These are phyloP conservation scores for Nycteola revayana DNA, from an alignment of 2,888 invertebrate species.

Conservation along the genomic window DNA sequence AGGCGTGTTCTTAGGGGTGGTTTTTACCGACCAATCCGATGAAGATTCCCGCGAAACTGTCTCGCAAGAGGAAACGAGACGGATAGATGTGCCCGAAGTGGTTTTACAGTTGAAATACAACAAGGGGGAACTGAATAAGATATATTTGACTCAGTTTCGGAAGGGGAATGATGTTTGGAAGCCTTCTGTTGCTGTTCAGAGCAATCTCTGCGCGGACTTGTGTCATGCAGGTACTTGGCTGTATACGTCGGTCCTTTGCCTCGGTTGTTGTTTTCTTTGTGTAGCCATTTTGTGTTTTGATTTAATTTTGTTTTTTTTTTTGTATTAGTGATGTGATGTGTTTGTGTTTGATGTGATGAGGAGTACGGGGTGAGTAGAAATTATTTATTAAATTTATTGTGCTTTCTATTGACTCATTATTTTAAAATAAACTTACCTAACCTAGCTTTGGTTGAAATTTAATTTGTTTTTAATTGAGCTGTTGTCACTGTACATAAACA, in stretches of 20 bases:
- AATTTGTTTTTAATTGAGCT: too few relatives aligned
- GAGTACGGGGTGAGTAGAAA: too few relatives aligned
- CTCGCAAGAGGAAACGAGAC: constrained; percentile 49
- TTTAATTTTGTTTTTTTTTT: constrained; percentile 21
- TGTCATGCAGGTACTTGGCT: constrained; percentile 69
- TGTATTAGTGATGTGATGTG: constrained; percentile 17
- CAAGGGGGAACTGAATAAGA: constrained; percentile 70
- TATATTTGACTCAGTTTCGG: constrained; percentile 73
- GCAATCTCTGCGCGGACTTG: constrained; percentile 68
- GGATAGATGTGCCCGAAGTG: constrained; percentile 60
- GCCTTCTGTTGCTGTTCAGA: constrained; percentile 61
- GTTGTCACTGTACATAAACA: too few relatives aligned
- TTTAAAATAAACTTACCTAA: too few relatives aligned
- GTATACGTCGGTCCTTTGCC: constrained; percentile 29
- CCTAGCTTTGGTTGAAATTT: too few relatives aligned
- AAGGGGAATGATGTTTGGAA: constrained; percentile 44
- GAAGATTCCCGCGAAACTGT: constrained; percentile 27
- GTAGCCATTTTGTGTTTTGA: constrained; percentile 28
- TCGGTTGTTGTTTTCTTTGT: constrained; percentile 23
- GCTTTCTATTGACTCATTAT: too few relatives aligned
- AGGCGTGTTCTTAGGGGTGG: constrained; percentile 55
- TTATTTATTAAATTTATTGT: too few relatives aligned
- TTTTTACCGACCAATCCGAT: constrained; percentile 49
- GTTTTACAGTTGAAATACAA: constrained; percentile 73
- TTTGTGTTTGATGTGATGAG: constrained; percentile 8